phyloP scores from a whole-genome alignment of 2,888 invertebrate genomes.

The Agrilus cyanescens region DNA sequence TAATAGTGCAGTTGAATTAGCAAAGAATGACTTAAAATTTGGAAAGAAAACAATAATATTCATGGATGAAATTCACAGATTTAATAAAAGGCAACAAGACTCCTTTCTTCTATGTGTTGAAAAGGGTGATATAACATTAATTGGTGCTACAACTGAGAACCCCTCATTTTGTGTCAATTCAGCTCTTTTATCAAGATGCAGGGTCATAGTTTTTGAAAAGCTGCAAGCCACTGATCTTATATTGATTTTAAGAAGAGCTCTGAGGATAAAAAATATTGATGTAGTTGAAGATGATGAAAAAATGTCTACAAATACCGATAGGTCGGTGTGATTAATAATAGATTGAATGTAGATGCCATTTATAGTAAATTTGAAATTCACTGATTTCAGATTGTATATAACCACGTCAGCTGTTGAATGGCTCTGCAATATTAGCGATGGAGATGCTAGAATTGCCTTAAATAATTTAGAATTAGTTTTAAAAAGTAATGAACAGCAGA shows the following conservation, averaged over 20 bases:
- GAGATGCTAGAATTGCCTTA: conserved; percentile 69
- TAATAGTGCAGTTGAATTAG: conserved; percentile 57
- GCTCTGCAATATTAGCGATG: conserved; percentile 67
- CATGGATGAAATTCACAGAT: conserved; percentile 80
- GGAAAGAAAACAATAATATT: conserved; percentile 61
- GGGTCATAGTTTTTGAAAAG: conserved; percentile 65
- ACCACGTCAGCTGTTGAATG: conserved; percentile 53
- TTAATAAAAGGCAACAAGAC: conserved; percentile 77
- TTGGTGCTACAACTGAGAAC: conserved; percentile 81
- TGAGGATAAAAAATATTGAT: conserved; percentile 31
- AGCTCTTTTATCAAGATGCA: conserved; percentile 65
- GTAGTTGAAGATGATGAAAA: conserved; percentile 17
- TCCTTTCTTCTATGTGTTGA: conserved; percentile 70
- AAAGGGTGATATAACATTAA: conserved; percentile 61
- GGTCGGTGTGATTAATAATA: too few species aligned
- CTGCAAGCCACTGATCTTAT: conserved; percentile 46
- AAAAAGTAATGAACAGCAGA: conserved; percentile 39
- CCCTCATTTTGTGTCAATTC: conserved; percentile 77
- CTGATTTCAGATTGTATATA: conserved; percentile 25
- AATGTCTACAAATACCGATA: conserved; percentile 10
- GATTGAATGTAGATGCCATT: not conserved
- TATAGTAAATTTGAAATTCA: too few species aligned
- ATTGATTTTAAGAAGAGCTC: conserved; percentile 49
- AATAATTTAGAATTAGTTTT: conserved; percentile 63
- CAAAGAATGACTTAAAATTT: conserved; percentile 59